phyloP scores from a whole-genome alignment of 2,113 vertebrate species.

The Perccottus glenii region DNA sequence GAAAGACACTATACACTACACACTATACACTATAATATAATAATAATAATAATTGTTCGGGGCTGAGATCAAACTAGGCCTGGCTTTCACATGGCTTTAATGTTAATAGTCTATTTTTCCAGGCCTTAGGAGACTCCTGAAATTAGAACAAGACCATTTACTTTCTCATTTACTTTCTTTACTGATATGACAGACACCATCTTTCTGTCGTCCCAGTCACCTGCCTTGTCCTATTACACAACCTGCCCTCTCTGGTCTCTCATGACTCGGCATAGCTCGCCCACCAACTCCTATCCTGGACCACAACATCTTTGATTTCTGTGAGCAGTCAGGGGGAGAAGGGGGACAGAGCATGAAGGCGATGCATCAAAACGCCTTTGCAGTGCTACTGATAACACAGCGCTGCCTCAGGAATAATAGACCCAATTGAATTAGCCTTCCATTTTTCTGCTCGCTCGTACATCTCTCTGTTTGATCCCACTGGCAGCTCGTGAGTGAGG shows the following conservation, averaged over 20 bases:
- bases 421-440: conserved; percentile 75
- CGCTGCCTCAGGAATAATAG: conserved; percentile 73
- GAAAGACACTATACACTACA: no score
- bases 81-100: no score
- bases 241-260: conserved; percentile 33
- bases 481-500: no score
- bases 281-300: conserved; percentile 8
- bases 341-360: conserved; percentile 57
- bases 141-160: no score
- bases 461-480: conserved; percentile 47
- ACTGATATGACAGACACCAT: no score
- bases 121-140: no score
- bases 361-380: conserved; percentile 77
- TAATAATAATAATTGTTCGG: no score
- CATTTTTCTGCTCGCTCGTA: conserved; percentile 66
- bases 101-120: no score
- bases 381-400: conserved; percentile 67
- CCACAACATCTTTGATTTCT: conserved; percentile 64
- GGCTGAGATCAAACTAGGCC: no score
- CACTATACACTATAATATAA: no score
- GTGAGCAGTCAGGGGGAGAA: conserved; percentile 27
- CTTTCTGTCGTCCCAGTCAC: no score
- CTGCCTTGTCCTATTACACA: conserved; percentile 11
- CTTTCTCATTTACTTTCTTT: no score
- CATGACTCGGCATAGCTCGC: conserved; percentile 28